phyloP scores from a whole-genome alignment of 2,113 vertebrate genomes.

The Nothocercus nigrocapillus region DNA sequence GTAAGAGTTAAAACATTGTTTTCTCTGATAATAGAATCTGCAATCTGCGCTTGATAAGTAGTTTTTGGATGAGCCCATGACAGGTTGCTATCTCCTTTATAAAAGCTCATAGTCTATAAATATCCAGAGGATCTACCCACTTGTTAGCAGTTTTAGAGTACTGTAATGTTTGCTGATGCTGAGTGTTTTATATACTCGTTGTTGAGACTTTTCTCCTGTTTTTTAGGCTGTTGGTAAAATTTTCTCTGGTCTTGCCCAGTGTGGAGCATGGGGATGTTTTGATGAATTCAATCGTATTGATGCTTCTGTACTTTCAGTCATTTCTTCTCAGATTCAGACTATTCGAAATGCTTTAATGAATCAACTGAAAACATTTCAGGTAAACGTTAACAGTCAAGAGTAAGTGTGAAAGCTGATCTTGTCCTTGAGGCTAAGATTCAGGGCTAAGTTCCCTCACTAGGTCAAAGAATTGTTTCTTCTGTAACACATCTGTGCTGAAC shows the following conservation, averaged over 20 bases:
- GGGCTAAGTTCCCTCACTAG: background rate
- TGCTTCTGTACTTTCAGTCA: slow-evolving; percentile 95
- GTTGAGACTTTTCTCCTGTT: background rate
- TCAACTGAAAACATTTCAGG: slow-evolving; percentile 87
- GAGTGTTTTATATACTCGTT: background rate
- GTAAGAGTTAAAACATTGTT: slow-evolving; percentile 71
- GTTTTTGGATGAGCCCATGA: background rate
- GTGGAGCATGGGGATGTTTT: slow-evolving; percentile 98
- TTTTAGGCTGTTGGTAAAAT: slow-evolving; percentile 94
- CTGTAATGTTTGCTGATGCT: background rate
- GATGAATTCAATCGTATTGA: slow-evolving; percentile 98
- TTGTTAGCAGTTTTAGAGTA: background rate
- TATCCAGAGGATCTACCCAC: background rate
- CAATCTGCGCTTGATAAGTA: background rate
- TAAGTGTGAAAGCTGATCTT: background rate
- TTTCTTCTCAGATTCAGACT: slow-evolving; percentile 96
- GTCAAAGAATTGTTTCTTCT: background rate
- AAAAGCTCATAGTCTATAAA: background rate
- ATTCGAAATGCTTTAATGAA: slow-evolving; percentile 93
- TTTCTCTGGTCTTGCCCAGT: slow-evolving; percentile 93
- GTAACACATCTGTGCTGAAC: background rate
- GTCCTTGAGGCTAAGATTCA: background rate
- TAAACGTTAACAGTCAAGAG: slow-evolving; percentile 51
- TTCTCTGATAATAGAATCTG: background rate
- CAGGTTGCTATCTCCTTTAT: background rate